phyloP scores from a whole-genome alignment of 2,113 vertebrate genomes.

The Cairina moschata region DNA sequence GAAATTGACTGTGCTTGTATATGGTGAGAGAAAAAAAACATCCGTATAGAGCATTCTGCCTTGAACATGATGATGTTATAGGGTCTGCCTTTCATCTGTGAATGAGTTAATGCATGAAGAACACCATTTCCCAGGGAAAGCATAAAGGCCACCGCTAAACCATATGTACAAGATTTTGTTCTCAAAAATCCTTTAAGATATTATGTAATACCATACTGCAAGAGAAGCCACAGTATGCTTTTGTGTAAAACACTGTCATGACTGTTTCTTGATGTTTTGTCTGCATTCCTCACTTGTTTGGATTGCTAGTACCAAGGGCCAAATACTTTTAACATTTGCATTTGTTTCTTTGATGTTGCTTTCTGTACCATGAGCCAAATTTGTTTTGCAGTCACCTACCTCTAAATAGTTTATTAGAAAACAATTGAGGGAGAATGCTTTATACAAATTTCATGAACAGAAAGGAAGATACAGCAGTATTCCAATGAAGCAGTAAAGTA shows the following conservation, averaged over 20 bases:
- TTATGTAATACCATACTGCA: not conserved
- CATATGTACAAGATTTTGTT: not conserved
- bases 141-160: not conserved
- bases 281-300: not conserved
- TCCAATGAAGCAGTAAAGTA: not conserved
- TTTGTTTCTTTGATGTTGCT: not conserved
- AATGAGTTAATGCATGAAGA: not conserved
- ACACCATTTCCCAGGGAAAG: not conserved
- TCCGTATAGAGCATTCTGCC: not conserved
- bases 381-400: not conserved
- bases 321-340: not conserved
- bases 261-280: not conserved
- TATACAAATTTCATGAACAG: not conserved
- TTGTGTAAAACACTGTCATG: not conserved
- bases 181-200: not conserved
- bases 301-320: not conserved
- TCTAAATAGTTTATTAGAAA: not conserved
- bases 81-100: not conserved
- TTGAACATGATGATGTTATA: not conserved
- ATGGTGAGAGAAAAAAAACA: not conserved
- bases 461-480: not conserved
- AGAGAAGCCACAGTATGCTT: not conserved
- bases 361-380: not conserved
- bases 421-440: not conserved
- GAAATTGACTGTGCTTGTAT: not conserved